Evolutionary conservation across 1,140 invertebrate genomes (phyloP), one percentile per base, ranked within the genome.

Genomic region (Babylonia areolata): DNA sequence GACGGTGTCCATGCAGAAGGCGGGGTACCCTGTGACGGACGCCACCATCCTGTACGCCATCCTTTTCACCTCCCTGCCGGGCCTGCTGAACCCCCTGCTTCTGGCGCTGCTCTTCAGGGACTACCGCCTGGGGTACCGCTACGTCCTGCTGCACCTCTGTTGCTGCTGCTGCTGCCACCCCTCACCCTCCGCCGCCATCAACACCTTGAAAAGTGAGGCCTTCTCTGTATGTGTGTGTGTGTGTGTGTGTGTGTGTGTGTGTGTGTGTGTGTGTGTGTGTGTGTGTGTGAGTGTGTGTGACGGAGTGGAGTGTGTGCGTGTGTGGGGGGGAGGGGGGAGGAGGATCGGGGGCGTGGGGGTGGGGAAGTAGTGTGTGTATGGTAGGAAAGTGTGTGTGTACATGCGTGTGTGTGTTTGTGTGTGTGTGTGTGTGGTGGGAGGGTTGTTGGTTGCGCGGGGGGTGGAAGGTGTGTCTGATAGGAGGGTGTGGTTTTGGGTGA

Each of bases 61-160:
- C 35, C 87, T 92, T 37, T 90, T 90, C 71, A 92, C 91, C 37
- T 90, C 92, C 17, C 85, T 93, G 37, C 91, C 92, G 42, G 91
- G 92, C 2, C 85, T 93, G 28, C 85, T 93, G 35, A 93, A 93
- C 69, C 92, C 92, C 17, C 80, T 93, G 31, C 87, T 93, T n/a
- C 92, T 92, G 64, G 92, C 90, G 35, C 86, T 92, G 28, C 90
- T 91, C 69, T 89, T 90, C 42, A 80, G 84, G n/a, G 81, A 84
- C 33, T 93, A 91, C 88, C 83, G 91, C 20, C 81, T 86, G 15
- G 91, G 92, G 1, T 93, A 93, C 85, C 87, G 86, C 31, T 83
- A 89, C 51, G 82, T 90, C 28, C 82, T 93, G 12, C 51, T 88
- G 39, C 64, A 81, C 69, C 39, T 78, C 17, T 87, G 86, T 37